Base-by-base conservation (phyloP, 2,797 vertebrate genomes). In the Enoplosus armatus region DNA sequence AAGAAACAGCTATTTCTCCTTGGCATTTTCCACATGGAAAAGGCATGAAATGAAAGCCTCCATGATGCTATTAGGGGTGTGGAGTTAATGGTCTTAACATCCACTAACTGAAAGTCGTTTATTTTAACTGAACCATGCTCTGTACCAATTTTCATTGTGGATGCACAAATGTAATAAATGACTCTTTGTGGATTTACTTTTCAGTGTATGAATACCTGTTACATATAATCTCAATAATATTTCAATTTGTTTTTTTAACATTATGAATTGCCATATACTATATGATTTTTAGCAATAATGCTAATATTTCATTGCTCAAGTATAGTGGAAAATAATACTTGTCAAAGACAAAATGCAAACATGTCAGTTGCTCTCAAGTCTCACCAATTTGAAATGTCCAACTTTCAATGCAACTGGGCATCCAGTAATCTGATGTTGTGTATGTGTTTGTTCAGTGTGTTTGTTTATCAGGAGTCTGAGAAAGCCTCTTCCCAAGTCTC, bases 31-130 rank as follows among this genome's bases (percentile, higher is more conserved):
- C 62, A 77, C 80, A 83, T 82, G 50, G 72, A 90, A 89, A 83
- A 92, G 61, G 79, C 88, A 87, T 91, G 86, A 93, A 91, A 90
- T 90, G 73, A 92, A 91, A 85, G 71, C 68, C 74, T 79, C 67
- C 74, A 73, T 85, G 86, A 80, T 77, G 77, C 72, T 65, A 80
- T 85, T 86, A 85, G 53, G 48, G 53, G 55, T 67, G 60, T 75
- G 59, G 77, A 85, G 54, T 87, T 89, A 91, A 92, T 90, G 79
- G 76, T 75, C 85, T 89, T 75, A 72, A 76, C 83, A 84, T 79
- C 63, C 56, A 80, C 45, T 31, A 72, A 72, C 51, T 69, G 27
- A 82, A 85, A 88, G 37, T 87, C 58, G 64, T 92, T 90, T 85
- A 81, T 90, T 90, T 84, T 24, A 85, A 83, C 45, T 24, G 31